Evolutionary conservation across 2,797 vertebrate species (phyloP).

Genomic region (Octomys mimax): DNA sequence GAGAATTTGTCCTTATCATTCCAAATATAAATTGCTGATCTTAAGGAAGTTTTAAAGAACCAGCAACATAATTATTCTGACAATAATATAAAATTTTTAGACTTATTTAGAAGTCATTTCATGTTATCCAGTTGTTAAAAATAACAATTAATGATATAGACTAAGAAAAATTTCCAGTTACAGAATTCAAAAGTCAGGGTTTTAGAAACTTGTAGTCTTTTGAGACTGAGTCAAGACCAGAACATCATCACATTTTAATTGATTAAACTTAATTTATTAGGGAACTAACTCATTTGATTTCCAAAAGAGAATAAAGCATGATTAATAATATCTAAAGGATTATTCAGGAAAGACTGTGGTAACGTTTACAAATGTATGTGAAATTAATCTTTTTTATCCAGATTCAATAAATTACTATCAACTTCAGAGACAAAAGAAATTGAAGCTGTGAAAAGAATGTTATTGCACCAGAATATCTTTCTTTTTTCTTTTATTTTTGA

Average conservation of each 20-base stretch:
- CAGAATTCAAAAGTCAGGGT: not conserved
- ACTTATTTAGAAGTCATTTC: not conserved
- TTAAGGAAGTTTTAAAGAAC: not conserved
- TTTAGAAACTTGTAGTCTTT: not conserved
- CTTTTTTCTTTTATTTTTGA: no score
- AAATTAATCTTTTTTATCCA: not conserved
- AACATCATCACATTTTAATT: not conserved
- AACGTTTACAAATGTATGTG: not conserved
- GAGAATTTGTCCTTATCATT: not conserved
- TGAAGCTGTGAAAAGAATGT: not conserved
- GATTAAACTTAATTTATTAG: not conserved
- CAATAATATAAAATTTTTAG: not conserved
- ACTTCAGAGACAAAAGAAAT: not conserved
- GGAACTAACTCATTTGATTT: not conserved
- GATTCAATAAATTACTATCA: constrained; percentile 3
- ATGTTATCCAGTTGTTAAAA: not conserved
- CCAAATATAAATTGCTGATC: not conserved
- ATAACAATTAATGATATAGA: not conserved
- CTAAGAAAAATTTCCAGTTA: not conserved
- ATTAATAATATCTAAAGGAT: not conserved
- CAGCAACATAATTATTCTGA: not conserved
- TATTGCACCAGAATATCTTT: not conserved
- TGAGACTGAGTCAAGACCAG: not conserved
- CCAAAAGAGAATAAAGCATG: not conserved
- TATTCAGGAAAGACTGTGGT: not conserved